Base-by-base conservation (phyloP, 2,888 invertebrate species). In the Caenorhabditis parvicauda region DNA sequence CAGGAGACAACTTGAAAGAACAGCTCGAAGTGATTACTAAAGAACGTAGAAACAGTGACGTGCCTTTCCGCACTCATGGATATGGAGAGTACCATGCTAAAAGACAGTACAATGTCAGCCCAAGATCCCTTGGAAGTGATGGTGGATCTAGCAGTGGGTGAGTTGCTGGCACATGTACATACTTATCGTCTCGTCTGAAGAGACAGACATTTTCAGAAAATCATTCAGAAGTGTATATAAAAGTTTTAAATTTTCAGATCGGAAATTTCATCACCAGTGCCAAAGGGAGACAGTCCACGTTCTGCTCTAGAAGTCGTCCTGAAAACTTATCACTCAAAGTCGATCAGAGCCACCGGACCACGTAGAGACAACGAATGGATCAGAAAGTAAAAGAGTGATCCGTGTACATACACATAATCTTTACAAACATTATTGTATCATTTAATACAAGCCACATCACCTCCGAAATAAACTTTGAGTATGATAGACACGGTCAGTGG, bases 51-150 rank as follows among this genome's bases (percentile, higher is more conserved):
- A 58, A 58, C 41, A 58, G 59, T 42, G 25, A 48, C 52, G 54
- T 67, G 21, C 69, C 69, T 39, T 67, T 64, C 52, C 47, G 69
- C 42, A 70, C 64, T 14, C 53, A 44, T 28, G 69, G 69, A 22
- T 70, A 70, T 43, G 69, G 69, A 25, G 55, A 47, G n/a, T 57
- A 64, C 35, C 64, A 65, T 29, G 66, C 61, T 24, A 70, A 64
- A 42, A 53, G 72, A 52, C 66, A 68, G 42, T 72, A 70, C 49
- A 67, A 67, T 24, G 41, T 72, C 58, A 66, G 66, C 51, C 72
- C 72, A 22, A 51, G 70, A 48, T 70, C 70, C 5, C 54, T 70
- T 38, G 72, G 67, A 39, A 66, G 66, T 46, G 70, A 70, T 22
- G 57, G 60, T 42, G 59, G 56, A 6, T 59, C 64, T 12, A 60